phyloP scores from a whole-genome alignment of 2,888 invertebrate genomes.

The Merodon equestris region DNA sequence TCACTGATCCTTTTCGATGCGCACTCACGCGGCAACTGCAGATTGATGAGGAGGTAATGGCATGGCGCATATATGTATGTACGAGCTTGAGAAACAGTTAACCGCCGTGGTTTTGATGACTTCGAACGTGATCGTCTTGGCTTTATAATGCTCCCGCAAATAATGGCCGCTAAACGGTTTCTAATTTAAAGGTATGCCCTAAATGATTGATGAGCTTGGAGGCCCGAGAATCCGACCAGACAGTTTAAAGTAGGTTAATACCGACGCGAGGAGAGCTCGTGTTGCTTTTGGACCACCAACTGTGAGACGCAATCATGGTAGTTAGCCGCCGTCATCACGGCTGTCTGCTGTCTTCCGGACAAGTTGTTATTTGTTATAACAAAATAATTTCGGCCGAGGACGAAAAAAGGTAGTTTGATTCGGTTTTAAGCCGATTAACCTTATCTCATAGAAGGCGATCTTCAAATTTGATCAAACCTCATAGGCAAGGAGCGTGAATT shows the following conservation, averaged over 20 bases:
- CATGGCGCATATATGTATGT: slow-evolving; percentile 28
- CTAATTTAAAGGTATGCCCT: slow-evolving; percentile 59
- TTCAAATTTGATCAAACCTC: too few relatives aligned
- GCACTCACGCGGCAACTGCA: slow-evolving; percentile 4
- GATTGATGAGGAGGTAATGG: slow-evolving; percentile 51
- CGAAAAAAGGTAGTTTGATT: too few relatives aligned
- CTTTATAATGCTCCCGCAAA: slow-evolving; percentile 14
- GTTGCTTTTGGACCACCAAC: slow-evolving; percentile 48
- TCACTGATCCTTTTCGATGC: slow-evolving; percentile 43
- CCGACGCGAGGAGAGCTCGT: slow-evolving; percentile 1
- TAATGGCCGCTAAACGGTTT: slow-evolving; percentile 65
- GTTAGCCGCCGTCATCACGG: slow-evolving; percentile 36
- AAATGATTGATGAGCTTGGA: slow-evolving; percentile 55
- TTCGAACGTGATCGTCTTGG: slow-evolving; percentile 7
- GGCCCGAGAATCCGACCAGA: slow-evolving; percentile 2
- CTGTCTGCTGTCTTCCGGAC: not conserved
- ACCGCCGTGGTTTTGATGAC: slow-evolving; percentile 14
- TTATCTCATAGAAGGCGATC: too few relatives aligned
- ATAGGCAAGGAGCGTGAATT: too few relatives aligned
- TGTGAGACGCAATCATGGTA: slow-evolving; percentile 28
- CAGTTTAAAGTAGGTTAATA: slow-evolving; percentile 8
- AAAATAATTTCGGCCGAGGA: too few relatives aligned
- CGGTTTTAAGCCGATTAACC: too few relatives aligned
- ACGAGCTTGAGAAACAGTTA: slow-evolving; percentile 53
- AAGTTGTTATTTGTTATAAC: too few relatives aligned